Percentiles rank a stretch among this genome's conserved stretches.
Conservation (phyloP, 2,797 vertebrate genomes). For the Sebastes taczanowskii region DNA sequence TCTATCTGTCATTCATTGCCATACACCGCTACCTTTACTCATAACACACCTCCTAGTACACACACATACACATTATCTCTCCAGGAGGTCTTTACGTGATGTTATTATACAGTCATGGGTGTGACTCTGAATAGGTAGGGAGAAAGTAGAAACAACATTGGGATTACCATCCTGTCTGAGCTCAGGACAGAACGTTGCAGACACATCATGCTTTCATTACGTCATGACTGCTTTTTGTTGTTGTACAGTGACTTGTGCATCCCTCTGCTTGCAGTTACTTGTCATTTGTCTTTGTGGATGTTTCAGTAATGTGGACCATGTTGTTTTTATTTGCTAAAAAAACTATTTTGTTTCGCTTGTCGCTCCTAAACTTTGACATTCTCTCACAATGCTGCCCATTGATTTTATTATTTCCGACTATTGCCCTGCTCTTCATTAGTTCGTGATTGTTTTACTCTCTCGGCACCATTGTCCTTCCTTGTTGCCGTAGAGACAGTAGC, state of each 20-base stretch:
- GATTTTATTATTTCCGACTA: background rate
- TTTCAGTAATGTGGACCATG: background rate
- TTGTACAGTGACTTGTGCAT: background rate
- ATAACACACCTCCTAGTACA: background rate
- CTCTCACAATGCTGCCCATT: background rate
- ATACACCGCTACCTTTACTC: background rate
- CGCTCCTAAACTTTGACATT: background rate
- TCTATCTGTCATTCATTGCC: background rate
- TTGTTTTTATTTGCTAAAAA: background rate
- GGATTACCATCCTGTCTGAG: background rate
- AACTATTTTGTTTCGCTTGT: background rate
- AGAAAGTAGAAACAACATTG: conserved; percentile 20
- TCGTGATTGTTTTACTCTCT: conserved; percentile 11
- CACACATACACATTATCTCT: background rate
- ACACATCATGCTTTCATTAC: conserved; percentile 8
- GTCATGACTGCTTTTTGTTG: background rate
- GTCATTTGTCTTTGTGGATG: background rate
- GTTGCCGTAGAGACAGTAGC: conserved; percentile 38
- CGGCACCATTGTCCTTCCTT: conserved; percentile 1
- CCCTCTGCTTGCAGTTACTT: background rate
- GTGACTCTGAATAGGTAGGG: conserved; percentile 1
- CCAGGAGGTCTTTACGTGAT: background rate
- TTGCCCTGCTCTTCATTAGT: background rate
- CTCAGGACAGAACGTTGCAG: conserved; percentile 6
- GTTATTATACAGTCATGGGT: conserved; percentile 1